Conservation (phyloP, 2,797 vertebrate genomes). For the Sebastes hopkinsi region DNA sequence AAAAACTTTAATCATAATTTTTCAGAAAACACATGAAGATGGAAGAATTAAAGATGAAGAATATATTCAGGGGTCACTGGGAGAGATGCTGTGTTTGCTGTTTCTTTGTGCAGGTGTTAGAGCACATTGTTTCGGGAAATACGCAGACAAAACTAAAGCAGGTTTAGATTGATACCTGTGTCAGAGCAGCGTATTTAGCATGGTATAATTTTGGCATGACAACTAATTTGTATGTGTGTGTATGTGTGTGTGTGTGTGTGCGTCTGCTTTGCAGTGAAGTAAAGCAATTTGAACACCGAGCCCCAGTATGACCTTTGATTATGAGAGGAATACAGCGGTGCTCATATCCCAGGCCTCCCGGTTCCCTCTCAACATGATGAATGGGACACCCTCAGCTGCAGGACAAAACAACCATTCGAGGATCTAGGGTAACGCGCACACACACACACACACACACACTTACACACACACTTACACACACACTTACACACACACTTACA, state of each 20-base stretch:
- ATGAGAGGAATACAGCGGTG: conserved; percentile 74
- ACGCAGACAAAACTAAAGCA: conserved; percentile 1
- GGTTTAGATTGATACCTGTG: conserved; percentile 13
- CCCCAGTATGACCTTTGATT: conserved; percentile 82
- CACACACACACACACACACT: conserved; percentile 21
- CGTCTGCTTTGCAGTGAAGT: conserved; percentile 66
- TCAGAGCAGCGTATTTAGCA: conserved; percentile 31
- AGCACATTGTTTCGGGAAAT: conserved; percentile 24
- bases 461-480: neutral
- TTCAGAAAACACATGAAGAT: neutral
- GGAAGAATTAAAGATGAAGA: conserved; percentile 2
- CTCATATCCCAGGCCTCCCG: conserved; percentile 72
- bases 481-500: neutral
- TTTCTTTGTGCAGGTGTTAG: conserved; percentile 20
- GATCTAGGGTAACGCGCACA: conserved; percentile 59
- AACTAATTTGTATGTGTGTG: conserved; percentile 36
- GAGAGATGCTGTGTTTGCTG: neutral
- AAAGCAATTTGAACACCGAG: conserved; percentile 80
- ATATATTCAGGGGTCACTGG: neutral
- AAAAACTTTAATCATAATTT: conserved; percentile 7
- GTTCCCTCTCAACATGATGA: conserved; percentile 80
- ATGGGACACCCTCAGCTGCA: conserved; percentile 75
- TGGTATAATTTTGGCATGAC: conserved; percentile 40
- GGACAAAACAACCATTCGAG: conserved; percentile 78
- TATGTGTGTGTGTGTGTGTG: neutral